Evolutionary conservation across 1,140 invertebrate species (phyloP).

Genomic region (Drosophila lowei): DNA sequence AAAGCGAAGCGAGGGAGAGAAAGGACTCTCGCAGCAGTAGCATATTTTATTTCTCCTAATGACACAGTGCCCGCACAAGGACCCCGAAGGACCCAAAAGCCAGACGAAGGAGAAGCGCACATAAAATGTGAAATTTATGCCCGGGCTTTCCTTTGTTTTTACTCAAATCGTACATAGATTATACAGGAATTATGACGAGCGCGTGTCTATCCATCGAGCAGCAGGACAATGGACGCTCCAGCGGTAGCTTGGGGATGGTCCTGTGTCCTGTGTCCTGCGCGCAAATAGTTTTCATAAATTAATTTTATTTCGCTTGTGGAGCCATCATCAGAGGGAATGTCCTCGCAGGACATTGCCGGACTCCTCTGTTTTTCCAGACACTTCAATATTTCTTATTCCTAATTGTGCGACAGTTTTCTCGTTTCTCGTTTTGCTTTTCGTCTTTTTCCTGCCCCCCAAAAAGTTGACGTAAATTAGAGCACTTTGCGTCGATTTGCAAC

Average conservation of each 20-base stretch:
- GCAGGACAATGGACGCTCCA: constrained; percentile 62
- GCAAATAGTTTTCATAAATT: constrained; percentile 82
- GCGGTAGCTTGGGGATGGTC: constrained; percentile 4
- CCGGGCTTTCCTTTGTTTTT: constrained; percentile 76
- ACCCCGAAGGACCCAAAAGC: constrained; percentile 29
- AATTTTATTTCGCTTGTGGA: constrained; percentile 74
- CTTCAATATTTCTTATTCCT: constrained; percentile 69
- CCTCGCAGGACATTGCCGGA: constrained; percentile 3
- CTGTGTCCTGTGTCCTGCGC: constrained; percentile 41
- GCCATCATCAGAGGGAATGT: constrained; percentile 47
- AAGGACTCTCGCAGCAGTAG: constrained; percentile 33
- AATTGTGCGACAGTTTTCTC: constrained; percentile 64
- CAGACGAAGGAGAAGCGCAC: constrained; percentile 57
- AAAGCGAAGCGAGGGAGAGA: constrained; percentile 41
- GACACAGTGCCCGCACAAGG: constrained; percentile 68
- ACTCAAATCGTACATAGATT: constrained; percentile 82
- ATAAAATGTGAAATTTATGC: constrained; percentile 83
- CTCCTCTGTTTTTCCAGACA: constrained; percentile 27
- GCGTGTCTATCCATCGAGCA: constrained; percentile 73
- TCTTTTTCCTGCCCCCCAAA: constrained; percentile 15
- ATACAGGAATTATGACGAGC: constrained; percentile 80
- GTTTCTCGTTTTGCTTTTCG: constrained; percentile 18
- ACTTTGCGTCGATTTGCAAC: constrained; percentile 74
- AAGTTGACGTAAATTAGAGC: constrained; percentile 77
- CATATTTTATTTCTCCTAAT: constrained; percentile 82